A percentile compares a stretch with the other conserved stretches of the same genome.
Evolutionary conservation across 1,140 invertebrate species (phyloP).

Genomic region (Cataglyphis hispanica): DNA sequence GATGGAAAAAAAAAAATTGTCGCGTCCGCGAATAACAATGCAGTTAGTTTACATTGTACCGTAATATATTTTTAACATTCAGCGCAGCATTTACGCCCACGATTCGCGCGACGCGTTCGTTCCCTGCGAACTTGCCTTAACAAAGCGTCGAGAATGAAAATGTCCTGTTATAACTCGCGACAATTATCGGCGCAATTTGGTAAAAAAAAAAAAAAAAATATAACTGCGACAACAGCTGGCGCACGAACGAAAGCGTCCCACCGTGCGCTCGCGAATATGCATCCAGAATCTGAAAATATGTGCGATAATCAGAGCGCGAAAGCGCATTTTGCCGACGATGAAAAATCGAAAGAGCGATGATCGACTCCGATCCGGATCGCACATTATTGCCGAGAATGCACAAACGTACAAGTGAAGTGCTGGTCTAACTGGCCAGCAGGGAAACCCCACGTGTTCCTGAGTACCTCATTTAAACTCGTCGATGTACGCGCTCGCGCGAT

Average conservation of each 20-base stretch:
- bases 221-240: conserved; percentile 37
- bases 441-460: conserved; percentile 43
- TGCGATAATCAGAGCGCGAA: conserved; percentile 30
- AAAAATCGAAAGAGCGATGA: conserved; percentile 51
- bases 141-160: conserved; percentile 2
- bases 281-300: conserved; percentile 36
- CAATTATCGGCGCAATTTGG: conserved; percentile 36
- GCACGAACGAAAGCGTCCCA: background rate
- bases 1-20: background rate
- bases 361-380: conserved; percentile 33
- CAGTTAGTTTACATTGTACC: conserved; percentile 2
- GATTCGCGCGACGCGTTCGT: background rate
- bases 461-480: conserved; percentile 48
- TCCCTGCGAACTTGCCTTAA: background rate
- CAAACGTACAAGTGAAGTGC: conserved; percentile 31
- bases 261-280: background rate
- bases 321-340: conserved; percentile 30
- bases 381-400: conserved; percentile 52
- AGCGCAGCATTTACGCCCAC: background rate
- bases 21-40: conserved; percentile 10
- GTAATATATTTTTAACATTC: conserved; percentile 39
- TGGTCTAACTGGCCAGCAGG: conserved; percentile 22
- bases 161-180: background rate
- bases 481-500: conserved; percentile 11
- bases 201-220: background rate